phyloP scores from a whole-genome alignment of 2,797 vertebrate species.

The Philypnodon macrostomus region DNA sequence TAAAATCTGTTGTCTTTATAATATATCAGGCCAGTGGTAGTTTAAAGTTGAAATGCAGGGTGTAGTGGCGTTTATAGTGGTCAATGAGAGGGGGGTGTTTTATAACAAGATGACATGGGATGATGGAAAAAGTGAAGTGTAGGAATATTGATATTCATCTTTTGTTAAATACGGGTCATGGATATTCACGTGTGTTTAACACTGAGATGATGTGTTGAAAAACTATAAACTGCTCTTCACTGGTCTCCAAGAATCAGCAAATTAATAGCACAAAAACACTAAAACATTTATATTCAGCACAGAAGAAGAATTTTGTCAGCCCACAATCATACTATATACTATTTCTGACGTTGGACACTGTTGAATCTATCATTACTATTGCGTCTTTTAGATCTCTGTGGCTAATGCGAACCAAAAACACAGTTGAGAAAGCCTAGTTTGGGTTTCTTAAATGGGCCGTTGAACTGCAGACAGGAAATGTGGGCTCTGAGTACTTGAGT shows the following conservation, averaged over 20 bases:
- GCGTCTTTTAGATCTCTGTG: slow-evolving; percentile 1
- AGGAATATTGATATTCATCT: slow-evolving; percentile 41
- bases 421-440: background rate
- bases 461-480: slow-evolving; percentile 2
- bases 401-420: background rate
- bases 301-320: too few species aligned
- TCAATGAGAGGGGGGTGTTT: slow-evolving; percentile 33
- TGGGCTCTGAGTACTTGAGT: background rate
- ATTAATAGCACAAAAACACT: too few species aligned
- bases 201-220: too few species aligned
- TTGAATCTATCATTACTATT: slow-evolving; percentile 1
- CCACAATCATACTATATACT: too few species aligned
- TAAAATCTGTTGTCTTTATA: slow-evolving; percentile 10
- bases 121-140: slow-evolving; percentile 22
- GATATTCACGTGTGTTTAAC: too few species aligned
- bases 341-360: too few species aligned
- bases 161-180: slow-evolving; percentile 1
- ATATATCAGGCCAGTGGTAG: slow-evolving; percentile 25
- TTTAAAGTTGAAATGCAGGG: slow-evolving; percentile 51
- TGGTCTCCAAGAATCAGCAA: too few species aligned
- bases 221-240: too few species aligned
- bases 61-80: slow-evolving; percentile 57
- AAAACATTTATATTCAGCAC: too few species aligned
- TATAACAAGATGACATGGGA: slow-evolving; percentile 45
- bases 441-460: slow-evolving; percentile 1